Base-by-base conservation (phyloP, 2,113 vertebrate genomes). In the Otus sunia region DNA sequence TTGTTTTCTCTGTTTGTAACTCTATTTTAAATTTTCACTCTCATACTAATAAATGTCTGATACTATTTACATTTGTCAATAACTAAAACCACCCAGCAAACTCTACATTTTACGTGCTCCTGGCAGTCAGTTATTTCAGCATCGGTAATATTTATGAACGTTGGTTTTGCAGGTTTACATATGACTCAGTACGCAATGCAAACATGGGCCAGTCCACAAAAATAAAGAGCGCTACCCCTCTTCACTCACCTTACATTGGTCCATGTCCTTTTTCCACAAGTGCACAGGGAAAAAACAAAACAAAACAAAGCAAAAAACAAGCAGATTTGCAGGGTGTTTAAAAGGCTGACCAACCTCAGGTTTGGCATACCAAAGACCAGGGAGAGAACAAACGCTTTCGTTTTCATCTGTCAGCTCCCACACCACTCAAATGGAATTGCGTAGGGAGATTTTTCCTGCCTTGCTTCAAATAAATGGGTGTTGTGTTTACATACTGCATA, bases 391-490 rank as follows among this genome's bases (percentile, higher is more conserved):
- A 96, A 92, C 26, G 49, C 90, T 95, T 95, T 94, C 88, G 11
- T 92, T 96, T 97, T 97, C 86, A 72, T 91, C 80, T 80, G 90
- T 94, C 87, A 88, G 79, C 69, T 94, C 94, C 86, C 94, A 96
- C 91, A 94, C 84, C 72, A 68, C 87, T 85, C 85, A 92, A 92
- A 81, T 84, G 69, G 92, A 96, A 94, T 83, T 84, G 76, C 41
- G 18, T 53, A 84, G 69, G 75, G 89, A 94, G 79, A 90, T 82
- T 96, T 95, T 94, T 94, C 83, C 74, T 94, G 77, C 77, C 92
- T 93, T 93, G 79, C 82, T 95, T 94, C 91, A 96, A 97, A 96
- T 94, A 97, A 97, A 93, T 83, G 89, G 86, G 77, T 93, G 88
- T 88, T 95, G 72, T 96, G 95, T 96, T 97, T 95, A 96, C 68